Base-by-base conservation (phyloP, 2,113 vertebrate species). In the Corythornis vintsioides region DNA sequence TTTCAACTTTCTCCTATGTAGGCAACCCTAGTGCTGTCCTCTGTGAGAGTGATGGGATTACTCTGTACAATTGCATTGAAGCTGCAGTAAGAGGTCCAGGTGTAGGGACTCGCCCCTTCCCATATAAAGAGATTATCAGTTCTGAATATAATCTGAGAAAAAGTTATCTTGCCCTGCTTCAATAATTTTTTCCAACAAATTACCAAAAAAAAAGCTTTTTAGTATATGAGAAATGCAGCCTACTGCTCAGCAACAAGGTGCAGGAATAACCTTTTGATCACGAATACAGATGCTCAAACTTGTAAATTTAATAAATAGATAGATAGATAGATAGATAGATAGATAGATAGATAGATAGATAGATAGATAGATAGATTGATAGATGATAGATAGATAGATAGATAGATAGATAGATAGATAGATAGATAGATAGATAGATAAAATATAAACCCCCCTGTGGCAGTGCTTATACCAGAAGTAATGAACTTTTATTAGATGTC, bases 401-500 rank as follows among this genome's bases (percentile, higher is more conserved):
- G 38, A 38, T 38, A 38, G 38, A 38, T 38, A 38, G 38, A 10
- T 38, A 38, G 38, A 38, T 38, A 38, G 38, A 38, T 38, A 38
- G 38, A 38, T 38, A 38, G 38, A 10, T 38, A 38, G 38, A 38
- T 38, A 38, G 38, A 38, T 38, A 38, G 38, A 38, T 38, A 38
- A 38, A 38, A 38, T 38, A 52, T 26, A 26, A 52, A 94, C 93
- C 12, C 17, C 40, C 29, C 71, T 96, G 93, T 91, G 84, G n/a
- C 61, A 59, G 63, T 72, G 70, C 92, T 98, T 98, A 98, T 97
- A 98, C 97, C 97, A 98, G 96, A 97, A 98, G 97, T 98, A 98
- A 98, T 98, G 98, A 98, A 98, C 97, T 98, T 96, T 98, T 98
- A 99, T 99, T 98, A 98, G 97, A 98, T 98, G 97, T 96, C 65